phyloP scores from a whole-genome alignment of 92 coral and sea anemone genomes.

The Pocillopora grandis region DNA sequence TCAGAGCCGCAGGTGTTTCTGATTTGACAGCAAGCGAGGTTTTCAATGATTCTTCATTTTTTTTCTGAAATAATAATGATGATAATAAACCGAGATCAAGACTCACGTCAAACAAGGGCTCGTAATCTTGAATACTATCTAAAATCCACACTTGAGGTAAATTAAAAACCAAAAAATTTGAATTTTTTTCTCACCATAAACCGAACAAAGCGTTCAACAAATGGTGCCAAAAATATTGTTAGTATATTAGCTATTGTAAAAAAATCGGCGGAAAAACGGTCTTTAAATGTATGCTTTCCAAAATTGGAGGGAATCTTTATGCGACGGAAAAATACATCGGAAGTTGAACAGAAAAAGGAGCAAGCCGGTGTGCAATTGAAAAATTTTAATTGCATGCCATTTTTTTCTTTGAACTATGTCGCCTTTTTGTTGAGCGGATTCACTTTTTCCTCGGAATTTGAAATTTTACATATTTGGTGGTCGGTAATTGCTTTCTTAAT shows the following conservation, averaged over 20 bases:
- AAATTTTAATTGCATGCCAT: conserved; percentile 67
- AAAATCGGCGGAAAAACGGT: conserved; percentile 64
- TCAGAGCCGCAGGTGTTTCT: conserved; percentile 69
- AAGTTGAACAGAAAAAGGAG: conserved; percentile 55
- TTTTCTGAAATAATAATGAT: neutral
- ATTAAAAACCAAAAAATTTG: conserved; percentile 20
- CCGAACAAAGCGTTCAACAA: conserved; percentile 39
- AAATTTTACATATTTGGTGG: conserved; percentile 71
- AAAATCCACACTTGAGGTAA: conserved; percentile 46
- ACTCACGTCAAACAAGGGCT: conserved; percentile 28
- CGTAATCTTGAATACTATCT: conserved; percentile 39
- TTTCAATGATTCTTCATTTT: conserved; percentile 69
- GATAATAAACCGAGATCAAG: conserved; percentile 25
- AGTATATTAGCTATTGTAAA: conserved; percentile 65
- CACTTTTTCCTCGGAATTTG: conserved; percentile 27
- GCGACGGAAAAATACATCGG: conserved; percentile 71
- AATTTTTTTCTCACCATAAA: neutral
- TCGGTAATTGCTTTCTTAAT: conserved; percentile 83
- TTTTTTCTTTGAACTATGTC: conserved; percentile 44
- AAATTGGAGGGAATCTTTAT: conserved; percentile 27
- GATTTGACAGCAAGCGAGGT: conserved; percentile 65
- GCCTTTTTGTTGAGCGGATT: conserved; percentile 34
- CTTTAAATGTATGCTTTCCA: conserved; percentile 44
- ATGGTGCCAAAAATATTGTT: conserved; percentile 23
- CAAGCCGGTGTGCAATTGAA: conserved; percentile 44